Conservation (phyloP, 2,888 invertebrate species). For the Eumerus sabulonum region DNA sequence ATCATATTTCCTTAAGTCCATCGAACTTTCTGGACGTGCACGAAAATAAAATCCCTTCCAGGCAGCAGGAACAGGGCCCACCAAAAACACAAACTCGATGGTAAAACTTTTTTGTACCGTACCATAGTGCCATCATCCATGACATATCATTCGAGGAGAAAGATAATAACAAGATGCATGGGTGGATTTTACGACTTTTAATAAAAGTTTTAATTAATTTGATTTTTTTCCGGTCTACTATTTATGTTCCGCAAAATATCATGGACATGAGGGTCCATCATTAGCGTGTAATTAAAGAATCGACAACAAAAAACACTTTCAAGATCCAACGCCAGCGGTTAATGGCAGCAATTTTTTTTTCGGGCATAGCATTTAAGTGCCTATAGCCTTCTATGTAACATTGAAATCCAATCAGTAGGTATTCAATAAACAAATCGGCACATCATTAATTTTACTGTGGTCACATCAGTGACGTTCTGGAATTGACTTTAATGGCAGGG, state of each 20-base stretch:
- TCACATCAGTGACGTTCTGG: slow-evolving; percentile 12
- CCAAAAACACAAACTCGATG: slow-evolving; percentile 45
- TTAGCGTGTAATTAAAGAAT: slow-evolving; percentile 22
- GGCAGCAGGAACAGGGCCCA: slow-evolving; percentile 22
- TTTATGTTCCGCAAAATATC: slow-evolving; percentile 18
- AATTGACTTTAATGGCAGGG: neutral
- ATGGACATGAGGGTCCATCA: slow-evolving; percentile 4
- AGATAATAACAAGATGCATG: slow-evolving; percentile 66
- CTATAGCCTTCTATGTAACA: too few relatives aligned
- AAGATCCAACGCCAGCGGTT: slow-evolving; percentile 1
- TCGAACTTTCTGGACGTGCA: slow-evolving; percentile 57
- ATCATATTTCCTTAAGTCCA: slow-evolving; percentile 66
- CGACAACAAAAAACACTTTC: slow-evolving; percentile 15
- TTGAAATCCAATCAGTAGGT: slow-evolving; percentile 15
- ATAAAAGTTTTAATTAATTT: slow-evolving; percentile 67
- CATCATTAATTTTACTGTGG: slow-evolving; percentile 44
- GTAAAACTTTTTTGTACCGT: slow-evolving; percentile 26
- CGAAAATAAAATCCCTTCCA: slow-evolving; percentile 32
- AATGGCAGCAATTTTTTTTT: slow-evolving; percentile 4
- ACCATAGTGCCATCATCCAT: slow-evolving; percentile 1
- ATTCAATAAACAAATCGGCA: slow-evolving; percentile 41
- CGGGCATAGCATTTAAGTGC: neutral
- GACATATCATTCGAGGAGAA: slow-evolving; percentile 31
- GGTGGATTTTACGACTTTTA: slow-evolving; percentile 66
- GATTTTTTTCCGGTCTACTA: slow-evolving; percentile 40